Percentiles rank a stretch among this genome's conserved stretches.
phyloP scores from a whole-genome alignment of 2,888 invertebrate genomes.

The Dione vanillae region DNA sequence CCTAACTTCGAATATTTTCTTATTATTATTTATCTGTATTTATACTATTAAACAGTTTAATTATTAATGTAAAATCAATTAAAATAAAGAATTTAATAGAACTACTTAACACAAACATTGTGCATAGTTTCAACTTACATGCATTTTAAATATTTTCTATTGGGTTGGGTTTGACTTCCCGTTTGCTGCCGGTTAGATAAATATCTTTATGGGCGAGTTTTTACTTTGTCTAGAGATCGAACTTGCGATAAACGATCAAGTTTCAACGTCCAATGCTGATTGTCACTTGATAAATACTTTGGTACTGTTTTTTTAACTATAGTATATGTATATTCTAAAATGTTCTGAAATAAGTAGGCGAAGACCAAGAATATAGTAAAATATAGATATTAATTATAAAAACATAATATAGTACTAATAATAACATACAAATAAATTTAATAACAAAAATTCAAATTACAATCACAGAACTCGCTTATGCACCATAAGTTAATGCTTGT shows the following conservation, averaged over 20 bases:
- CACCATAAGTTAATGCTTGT: constrained; percentile 23
- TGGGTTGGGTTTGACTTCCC: constrained; percentile 5
- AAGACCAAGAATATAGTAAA: no score
- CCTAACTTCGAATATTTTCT: no score
- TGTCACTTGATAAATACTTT: background rate
- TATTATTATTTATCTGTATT: no score
- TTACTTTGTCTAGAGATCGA: constrained; percentile 24
- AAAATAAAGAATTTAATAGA: background rate
- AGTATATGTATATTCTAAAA: no score
- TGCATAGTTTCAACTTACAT: background rate
- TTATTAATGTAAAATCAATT: background rate
- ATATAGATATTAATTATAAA: no score
- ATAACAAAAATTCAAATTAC: constrained; percentile 2
- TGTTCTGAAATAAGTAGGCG: no score
- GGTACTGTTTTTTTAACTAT: background rate
- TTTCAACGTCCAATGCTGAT: background rate
- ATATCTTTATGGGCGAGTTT: constrained; percentile 16
- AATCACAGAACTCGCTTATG: constrained; percentile 2
- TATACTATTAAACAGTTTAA: no score
- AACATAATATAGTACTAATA: background rate
- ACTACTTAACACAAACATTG: background rate
- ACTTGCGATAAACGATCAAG: constrained; percentile 15
- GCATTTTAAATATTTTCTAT: constrained; percentile 9
- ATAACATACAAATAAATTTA: background rate
- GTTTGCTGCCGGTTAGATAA: constrained; percentile 6